Conservation (phyloP, 2,888 invertebrate genomes). For the Hydrotaea diabolus region DNA sequence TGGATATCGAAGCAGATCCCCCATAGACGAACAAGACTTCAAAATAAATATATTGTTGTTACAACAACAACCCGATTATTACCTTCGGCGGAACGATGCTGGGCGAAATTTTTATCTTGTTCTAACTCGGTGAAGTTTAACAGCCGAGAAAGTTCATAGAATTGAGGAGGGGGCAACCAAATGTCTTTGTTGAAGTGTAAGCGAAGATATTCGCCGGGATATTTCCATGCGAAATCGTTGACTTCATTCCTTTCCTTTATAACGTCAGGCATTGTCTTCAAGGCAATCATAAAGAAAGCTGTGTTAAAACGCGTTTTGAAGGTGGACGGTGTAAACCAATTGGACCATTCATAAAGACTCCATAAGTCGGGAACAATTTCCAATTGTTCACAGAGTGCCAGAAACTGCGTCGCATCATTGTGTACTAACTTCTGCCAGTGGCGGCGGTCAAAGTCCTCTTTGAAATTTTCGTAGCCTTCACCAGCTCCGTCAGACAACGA, state of each 20-base stretch:
- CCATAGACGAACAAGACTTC: too few relatives aligned
- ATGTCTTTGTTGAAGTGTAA: slow-evolving; percentile 70
- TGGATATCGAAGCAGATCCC: too few relatives aligned
- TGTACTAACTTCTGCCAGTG: slow-evolving; percentile 84
- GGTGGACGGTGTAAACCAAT: slow-evolving; percentile 88
- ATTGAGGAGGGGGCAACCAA: slow-evolving; percentile 87
- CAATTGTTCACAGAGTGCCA: slow-evolving; percentile 85
- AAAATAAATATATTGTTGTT: too few relatives aligned
- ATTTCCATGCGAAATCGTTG: slow-evolving; percentile 82
- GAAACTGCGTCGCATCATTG: slow-evolving; percentile 81
- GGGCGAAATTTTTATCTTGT: slow-evolving; percentile 83
- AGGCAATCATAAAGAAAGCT: slow-evolving; percentile 86
- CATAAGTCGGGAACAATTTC: slow-evolving; percentile 90
- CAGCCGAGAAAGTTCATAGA: slow-evolving; percentile 87
- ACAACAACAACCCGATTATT: too few relatives aligned
- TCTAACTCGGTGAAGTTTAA: slow-evolving; percentile 83
- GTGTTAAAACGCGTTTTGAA: slow-evolving; percentile 84
- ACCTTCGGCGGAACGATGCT: slow-evolving; percentile 82
- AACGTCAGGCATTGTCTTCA: slow-evolving; percentile 82
- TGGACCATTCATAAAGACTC: slow-evolving; percentile 90
- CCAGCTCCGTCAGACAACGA: slow-evolving; percentile 74
- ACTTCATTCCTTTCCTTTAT: slow-evolving; percentile 83
- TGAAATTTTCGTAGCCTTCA: slow-evolving; percentile 78
- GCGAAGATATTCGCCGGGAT: slow-evolving; percentile 81
- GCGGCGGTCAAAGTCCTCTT: slow-evolving; percentile 83